A percentile compares a stretch with the other conserved stretches of the same genome.
phyloP scores from a whole-genome alignment of 92 coral and sea anemone species.

The Epizoanthus scotinus region DNA sequence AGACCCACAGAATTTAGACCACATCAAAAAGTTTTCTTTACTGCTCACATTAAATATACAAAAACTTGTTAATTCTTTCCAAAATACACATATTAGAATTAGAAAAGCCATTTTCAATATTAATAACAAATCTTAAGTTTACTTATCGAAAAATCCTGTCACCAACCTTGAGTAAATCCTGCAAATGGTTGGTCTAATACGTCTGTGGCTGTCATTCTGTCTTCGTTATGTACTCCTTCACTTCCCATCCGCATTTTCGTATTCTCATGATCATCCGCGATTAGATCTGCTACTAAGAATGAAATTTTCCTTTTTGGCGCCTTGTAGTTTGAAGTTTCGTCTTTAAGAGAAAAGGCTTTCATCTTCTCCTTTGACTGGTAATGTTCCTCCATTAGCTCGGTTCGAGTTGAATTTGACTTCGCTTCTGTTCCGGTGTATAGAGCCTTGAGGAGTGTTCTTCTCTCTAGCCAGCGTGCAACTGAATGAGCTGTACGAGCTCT shows the following conservation, averaged over 20 bases:
- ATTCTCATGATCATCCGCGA: conserved; percentile 12
- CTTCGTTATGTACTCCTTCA: neutral
- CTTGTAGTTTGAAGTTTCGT: conserved; percentile 14
- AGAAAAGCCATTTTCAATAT: neutral
- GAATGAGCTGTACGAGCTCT: conserved; percentile 36
- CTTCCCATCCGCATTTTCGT: neutral
- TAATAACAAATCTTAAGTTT: neutral
- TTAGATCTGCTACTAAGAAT: conserved; percentile 34
- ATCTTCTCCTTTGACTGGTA: neutral
- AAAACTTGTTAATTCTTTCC: too few species aligned
- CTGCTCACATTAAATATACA: too few species aligned
- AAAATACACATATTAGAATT: too few species aligned
- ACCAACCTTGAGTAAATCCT: conserved; percentile 36
- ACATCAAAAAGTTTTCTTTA: too few species aligned
- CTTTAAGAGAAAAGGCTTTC: conserved; percentile 10
- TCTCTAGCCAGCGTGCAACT: conserved; percentile 35
- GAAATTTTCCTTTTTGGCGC: conserved; percentile 36
- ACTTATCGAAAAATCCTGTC: neutral
- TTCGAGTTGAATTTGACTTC: neutral
- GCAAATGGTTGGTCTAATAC: conserved; percentile 13
- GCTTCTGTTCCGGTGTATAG: conserved; percentile 6
- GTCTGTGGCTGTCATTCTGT: neutral
- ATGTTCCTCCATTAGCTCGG: conserved; percentile 10
- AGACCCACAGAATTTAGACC: too few species aligned
- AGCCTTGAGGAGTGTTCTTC: neutral